Base-by-base conservation (phyloP, 1,140 invertebrate genomes). In the Drosophila tropicalis region DNA sequence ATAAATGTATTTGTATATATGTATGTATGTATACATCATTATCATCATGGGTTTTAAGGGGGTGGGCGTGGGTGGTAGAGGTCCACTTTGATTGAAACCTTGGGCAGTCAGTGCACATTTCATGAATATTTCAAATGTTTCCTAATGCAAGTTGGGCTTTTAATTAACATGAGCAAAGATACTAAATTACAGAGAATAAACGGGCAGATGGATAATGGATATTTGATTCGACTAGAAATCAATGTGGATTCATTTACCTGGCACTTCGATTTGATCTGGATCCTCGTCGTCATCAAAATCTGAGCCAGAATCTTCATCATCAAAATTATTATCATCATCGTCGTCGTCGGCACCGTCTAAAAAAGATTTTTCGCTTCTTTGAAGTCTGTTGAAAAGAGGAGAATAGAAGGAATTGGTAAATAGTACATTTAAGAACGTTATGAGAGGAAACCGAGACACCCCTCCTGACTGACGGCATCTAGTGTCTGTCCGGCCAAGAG, bases 251-350 rank as follows among this genome's bases (percentile, higher is more conserved):
- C 3, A 29, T 15, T 90, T 92, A 96, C 96, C 96, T 92, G 96
- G 96, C 41, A 97, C 96, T 95, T 97, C 95, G 92, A 97, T 96
- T 93, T 96, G 96, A 92, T 97, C 96, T 66, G 96, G 96, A 94
- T 97, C 96, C 78, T 97, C 96, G 92, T 97, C 96, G 89, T 97
- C 96, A 89, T 97, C 96, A 92, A 97, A 97, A 90, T 97, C 96
- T 70, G 95, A 96, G 67, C 95, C 96, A 36, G 95, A 96, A 62
- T 95, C 94, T 67, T 95, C 94, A 67, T 96, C 95, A 90, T 95
- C 94, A 63, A 90, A 80, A 60, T 76, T 75, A 41, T 90, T 90
- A 55, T 84, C 75, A 15, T 90, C 76, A 41, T 90, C 90, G 47
- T 84, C 75, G 15, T 90, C 76, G 25, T 90, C 90, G n/a, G 73